phyloP scores from a whole-genome alignment of 1,140 invertebrate species.

The Cyphomyrmex costatus region DNA sequence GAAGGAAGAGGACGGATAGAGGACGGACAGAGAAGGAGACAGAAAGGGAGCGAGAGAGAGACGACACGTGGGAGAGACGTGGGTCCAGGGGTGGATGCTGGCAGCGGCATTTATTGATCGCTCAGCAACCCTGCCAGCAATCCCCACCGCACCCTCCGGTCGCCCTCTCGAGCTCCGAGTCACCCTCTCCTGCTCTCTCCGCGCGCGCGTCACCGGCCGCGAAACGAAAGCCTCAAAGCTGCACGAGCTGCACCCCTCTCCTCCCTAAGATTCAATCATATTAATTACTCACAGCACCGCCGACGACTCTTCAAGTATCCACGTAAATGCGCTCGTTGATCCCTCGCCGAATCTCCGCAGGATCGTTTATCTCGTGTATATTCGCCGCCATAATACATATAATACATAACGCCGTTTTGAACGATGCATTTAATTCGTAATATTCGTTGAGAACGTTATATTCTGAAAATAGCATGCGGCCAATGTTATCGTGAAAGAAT shows the following conservation, averaged over 20 bases:
- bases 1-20: constrained; percentile 32
- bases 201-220: constrained; percentile 57
- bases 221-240: constrained; percentile 70
- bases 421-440: constrained; percentile 1
- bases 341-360: constrained; percentile 6
- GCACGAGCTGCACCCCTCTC: constrained; percentile 23
- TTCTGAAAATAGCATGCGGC: not conserved
- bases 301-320: constrained; percentile 66
- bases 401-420: not conserved
- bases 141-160: constrained; percentile 65
- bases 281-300: constrained; percentile 78
- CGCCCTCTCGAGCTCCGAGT: constrained; percentile 69
- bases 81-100: constrained; percentile 83
- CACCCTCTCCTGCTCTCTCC: constrained; percentile 32
- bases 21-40: constrained; percentile 54
- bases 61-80: constrained; percentile 70
- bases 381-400: not conserved
- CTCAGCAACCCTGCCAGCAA: constrained; percentile 82
- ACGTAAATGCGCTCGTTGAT: constrained; percentile 61
- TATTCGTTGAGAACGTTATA: not conserved
- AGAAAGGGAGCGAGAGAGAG: constrained; percentile 40
- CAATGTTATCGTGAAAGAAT: not conserved
- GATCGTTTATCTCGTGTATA: constrained; percentile 57
- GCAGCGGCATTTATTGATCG: constrained; percentile 85
- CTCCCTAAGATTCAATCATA: constrained; percentile 77